Base-by-base conservation (phyloP, 1,140 invertebrate species). In the Drosophila pallidifrons region DNA sequence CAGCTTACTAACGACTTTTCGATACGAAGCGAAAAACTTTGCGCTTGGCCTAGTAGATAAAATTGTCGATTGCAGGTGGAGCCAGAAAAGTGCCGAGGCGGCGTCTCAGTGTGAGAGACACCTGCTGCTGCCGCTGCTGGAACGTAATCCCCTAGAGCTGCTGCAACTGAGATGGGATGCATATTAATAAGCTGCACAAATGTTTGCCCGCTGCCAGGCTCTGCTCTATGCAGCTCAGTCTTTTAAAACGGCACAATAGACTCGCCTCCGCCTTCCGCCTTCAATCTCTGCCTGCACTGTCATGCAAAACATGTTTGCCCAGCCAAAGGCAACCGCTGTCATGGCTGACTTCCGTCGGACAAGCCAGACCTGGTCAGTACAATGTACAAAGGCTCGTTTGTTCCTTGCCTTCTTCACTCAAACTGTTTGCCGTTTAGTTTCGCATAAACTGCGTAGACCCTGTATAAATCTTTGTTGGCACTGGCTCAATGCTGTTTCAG, bases 1-100 rank as follows among this genome's bases (percentile, higher is more conserved):
- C 82, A 87, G 82, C 82, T 87, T 87, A 82, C 82, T 77, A 87
- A 87, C 82, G 82, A 82, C 82, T 87, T 87, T 87, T 79, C 82
- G 83, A 87, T 87, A 87, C 76, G 79, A 47, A 77, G 76, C 77
- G 60, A 52, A 66, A 82, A 87, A 88, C 58, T 87, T 82, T 77
- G 54, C 52, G 61, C 64, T 82, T 87, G 71, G 71, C 79, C 72
- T 68, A 71, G 79, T 45, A 86, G 83, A 86, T 86, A 86, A 86
- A 82, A 86, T 82, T 71, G 58, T 57, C 75, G 82, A 87, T 82
- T 76, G 83, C 65, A 41, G 68, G 35, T 25, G 16, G 10, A 20
- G 32, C 30, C 35, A 7, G 41, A 35, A 45, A 20, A 30, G n/a
- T 32, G 46, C 35, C 38, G 25, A 6, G 16, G 7, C 35, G 28